A percentile compares a stretch with the other conserved stretches of the same genome.
Conservation (phyloP, 2,113 vertebrate species). For the Geococcyx californianus region DNA sequence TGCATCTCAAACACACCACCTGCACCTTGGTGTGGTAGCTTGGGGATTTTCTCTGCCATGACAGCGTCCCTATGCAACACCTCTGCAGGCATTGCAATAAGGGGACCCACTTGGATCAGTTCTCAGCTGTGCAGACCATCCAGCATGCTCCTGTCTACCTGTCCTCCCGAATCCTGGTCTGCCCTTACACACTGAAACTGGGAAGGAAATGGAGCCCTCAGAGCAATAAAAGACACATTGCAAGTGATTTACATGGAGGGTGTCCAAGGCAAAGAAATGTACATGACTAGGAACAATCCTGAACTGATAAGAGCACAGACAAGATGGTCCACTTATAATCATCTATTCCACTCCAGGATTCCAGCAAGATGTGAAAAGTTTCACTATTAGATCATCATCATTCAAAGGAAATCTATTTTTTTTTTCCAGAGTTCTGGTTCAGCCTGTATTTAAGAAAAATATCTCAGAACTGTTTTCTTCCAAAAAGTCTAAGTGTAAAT, state of each 20-base stretch:
- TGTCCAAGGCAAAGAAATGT: not conserved
- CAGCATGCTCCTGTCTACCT: not conserved
- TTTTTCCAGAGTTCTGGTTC: not conserved
- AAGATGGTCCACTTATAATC: accelerated
- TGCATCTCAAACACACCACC: accelerated
- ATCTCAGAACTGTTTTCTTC: not conserved
- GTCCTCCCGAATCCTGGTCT: not conserved
- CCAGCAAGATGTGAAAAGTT: not conserved
- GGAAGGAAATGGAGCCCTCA: not conserved
- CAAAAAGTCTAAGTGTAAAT: not conserved
- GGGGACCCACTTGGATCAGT: not conserved
- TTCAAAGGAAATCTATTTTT: not conserved
- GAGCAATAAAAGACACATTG: not conserved
- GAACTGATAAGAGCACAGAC: not conserved
- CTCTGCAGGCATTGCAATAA: accelerated
- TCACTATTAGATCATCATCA: not conserved
- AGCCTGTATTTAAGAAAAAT: not conserved
- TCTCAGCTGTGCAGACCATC: accelerated
- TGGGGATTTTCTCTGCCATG: not conserved
- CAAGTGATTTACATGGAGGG: not conserved
- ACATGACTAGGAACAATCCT: accelerated
- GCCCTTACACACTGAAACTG: accelerated
- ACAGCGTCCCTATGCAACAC: not conserved
- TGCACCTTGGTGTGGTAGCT: accelerated
- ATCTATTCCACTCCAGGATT: not conserved